These are phyloP conservation scores for Alviniconcha strummeri DNA, from an alignment of 2,888 invertebrate genomes.

Conservation along the genomic window DNA sequence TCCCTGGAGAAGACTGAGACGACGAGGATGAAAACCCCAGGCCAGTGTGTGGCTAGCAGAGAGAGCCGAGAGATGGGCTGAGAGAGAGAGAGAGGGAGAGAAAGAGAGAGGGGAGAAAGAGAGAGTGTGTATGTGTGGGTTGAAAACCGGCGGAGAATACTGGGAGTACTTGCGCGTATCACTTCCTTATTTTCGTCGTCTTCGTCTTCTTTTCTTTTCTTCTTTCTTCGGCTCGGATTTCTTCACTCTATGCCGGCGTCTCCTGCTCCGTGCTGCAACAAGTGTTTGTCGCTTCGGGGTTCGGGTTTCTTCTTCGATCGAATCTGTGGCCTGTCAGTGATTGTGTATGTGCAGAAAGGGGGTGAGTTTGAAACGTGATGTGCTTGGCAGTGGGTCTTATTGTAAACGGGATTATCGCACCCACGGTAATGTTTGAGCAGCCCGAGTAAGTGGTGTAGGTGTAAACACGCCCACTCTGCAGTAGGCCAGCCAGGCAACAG, in stretches of 20 bases:
- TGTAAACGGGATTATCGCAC: too few relatives aligned
- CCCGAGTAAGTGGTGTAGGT: too few relatives aligned
- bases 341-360: background rate
- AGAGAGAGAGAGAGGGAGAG: background rate
- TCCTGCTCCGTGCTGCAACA: background rate
- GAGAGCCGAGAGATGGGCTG: constrained; percentile 25
- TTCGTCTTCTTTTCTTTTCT: background rate
- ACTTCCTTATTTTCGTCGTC: background rate
- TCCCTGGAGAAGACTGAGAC: background rate
- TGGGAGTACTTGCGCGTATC: background rate
- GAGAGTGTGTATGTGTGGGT: constrained; percentile 4
- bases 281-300: background rate
- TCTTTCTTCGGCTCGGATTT: background rate
- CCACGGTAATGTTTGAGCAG: too few relatives aligned
- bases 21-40: constrained; percentile 6
- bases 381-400: background rate
- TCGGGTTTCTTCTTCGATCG: constrained; percentile 4
- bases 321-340: background rate
- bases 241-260: background rate
- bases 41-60: background rate
- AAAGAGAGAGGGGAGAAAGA: background rate
- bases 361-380: background rate
- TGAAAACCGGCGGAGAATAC: background rate
- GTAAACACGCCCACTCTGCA: too few relatives aligned
- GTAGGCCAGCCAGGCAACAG: too few relatives aligned